Conservation (phyloP, 2,888 invertebrate species). For the Dryadula phaetusa region DNA sequence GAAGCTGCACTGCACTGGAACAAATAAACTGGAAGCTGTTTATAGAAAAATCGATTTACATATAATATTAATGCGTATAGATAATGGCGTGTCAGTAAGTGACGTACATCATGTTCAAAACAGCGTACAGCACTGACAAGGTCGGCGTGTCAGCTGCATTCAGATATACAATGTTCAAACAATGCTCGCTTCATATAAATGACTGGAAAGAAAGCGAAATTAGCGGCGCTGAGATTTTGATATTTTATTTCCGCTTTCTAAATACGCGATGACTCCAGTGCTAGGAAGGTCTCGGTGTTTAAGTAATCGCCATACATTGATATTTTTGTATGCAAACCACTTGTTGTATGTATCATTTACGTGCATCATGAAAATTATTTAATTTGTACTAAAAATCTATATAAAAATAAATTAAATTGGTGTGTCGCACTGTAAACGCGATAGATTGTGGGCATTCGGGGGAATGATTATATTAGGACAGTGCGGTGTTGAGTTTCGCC, state of each 20-base stretch:
- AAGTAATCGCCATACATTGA: background rate
- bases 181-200: slow-evolving; percentile 70
- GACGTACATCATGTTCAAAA: background rate
- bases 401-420: too few relatives aligned
- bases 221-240: slow-evolving; percentile 66
- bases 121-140: slow-evolving; percentile 19
- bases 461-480: too few relatives aligned
- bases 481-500: too few relatives aligned
- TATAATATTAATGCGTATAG: background rate
- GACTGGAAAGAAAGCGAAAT: slow-evolving; percentile 73
- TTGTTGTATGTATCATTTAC: too few relatives aligned
- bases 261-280: slow-evolving; percentile 51
- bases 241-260: slow-evolving; percentile 81
- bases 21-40: too few relatives aligned
- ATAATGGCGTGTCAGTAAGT: background rate
- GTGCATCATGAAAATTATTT: too few relatives aligned
- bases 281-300: slow-evolving; percentile 16
- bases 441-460: too few relatives aligned
- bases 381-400: too few relatives aligned
- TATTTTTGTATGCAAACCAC: too few relatives aligned
- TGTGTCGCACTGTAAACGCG: too few relatives aligned
- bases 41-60: slow-evolving; percentile 6
- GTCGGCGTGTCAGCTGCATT: slow-evolving; percentile 14
- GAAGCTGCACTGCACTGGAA: too few relatives aligned
- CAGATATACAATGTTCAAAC: slow-evolving; percentile 37